Base-by-base conservation (phyloP, 2,888 invertebrate species). In the Stomorhina lunata region DNA sequence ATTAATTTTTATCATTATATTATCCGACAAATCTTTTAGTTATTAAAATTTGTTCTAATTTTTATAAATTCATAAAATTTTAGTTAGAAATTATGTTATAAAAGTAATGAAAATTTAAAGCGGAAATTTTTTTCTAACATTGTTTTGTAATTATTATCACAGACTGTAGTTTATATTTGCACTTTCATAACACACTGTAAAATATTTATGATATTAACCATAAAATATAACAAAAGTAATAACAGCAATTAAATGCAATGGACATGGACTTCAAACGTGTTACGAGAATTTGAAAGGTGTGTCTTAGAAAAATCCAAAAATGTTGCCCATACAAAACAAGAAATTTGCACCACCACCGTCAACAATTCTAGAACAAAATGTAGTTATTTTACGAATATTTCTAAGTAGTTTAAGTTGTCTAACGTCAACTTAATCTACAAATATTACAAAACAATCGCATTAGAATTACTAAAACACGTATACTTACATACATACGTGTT, bases 201-300 rank as follows among this genome's bases (percentile, higher is more conserved):
- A 3, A 43, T 55, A 50, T 55, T 32, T 45, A 12, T 72, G 45
- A 71, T 57, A n/a, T n/a, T n/a, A n/a, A 32, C 32, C 22, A 71
- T 71, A 43, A 71, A n/a, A 15, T 57, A 32, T 59, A 10, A 34
- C 34, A 57, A 57, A 7, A 22, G 15, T 22, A 63, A 73, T 55
- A 43, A 48, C 9, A 45, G 45, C 53, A 57, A 75, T 45, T 65
- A 66, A 59, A 10, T 59, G 27, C n/a, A n/a, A n/a, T 37, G 25
- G n/a, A 40, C 6, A 61, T 68, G 12, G 15, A 12, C 34, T 32
- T 10, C 34, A 34, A 65, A 17, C 34, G 34, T 27, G 29, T 63
- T 65, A 6, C 1, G 15, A 25, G 17, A 48, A 61, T 59, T 50
- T 50, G 12, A 61, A 68, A 71, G 78, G 78, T 63, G 78, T 78